phyloP scores from a whole-genome alignment of 2,888 invertebrate genomes.

The Drosophila lutescens region DNA sequence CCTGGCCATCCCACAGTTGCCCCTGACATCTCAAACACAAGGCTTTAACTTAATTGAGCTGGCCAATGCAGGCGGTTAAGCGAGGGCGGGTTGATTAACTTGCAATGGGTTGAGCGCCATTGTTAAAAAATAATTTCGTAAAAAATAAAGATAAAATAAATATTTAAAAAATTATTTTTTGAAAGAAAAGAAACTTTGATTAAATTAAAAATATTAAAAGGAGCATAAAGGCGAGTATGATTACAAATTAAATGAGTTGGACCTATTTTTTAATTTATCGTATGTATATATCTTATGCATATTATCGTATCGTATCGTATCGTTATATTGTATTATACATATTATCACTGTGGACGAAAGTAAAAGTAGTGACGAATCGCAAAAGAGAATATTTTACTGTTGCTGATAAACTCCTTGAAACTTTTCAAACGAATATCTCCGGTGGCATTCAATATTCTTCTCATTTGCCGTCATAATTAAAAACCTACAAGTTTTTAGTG shows the following conservation, averaged over 20 bases:
- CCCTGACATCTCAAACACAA: slow-evolving; percentile 66
- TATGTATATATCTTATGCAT: too few relatives aligned
- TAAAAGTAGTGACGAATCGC: too few relatives aligned
- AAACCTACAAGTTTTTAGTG: slow-evolving; percentile 57
- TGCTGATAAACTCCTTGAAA: not conserved
- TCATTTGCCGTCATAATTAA: slow-evolving; percentile 62
- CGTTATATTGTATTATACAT: too few relatives aligned
- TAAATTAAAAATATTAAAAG: too few relatives aligned
- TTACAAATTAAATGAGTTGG: too few relatives aligned
- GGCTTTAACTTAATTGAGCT: slow-evolving; percentile 59
- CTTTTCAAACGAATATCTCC: not conserved
- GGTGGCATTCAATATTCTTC: not conserved
- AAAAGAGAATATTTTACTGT: too few relatives aligned
- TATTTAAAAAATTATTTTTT: too few relatives aligned
- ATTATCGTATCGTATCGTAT: too few relatives aligned
- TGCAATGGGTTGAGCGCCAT: too few relatives aligned
- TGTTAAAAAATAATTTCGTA: too few relatives aligned
- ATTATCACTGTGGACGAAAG: too few relatives aligned
- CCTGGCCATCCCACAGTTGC: slow-evolving; percentile 58
- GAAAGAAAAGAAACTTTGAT: not conserved
- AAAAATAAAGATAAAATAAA: not conserved
- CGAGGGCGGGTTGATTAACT: slow-evolving; percentile 29
- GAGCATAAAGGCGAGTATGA: too few relatives aligned
- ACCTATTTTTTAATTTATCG: not conserved
- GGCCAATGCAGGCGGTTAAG: slow-evolving; percentile 15